These are phyloP conservation scores for Colius striatus DNA, from an alignment of 2,113 vertebrate genomes.

Conservation along the genomic window DNA sequence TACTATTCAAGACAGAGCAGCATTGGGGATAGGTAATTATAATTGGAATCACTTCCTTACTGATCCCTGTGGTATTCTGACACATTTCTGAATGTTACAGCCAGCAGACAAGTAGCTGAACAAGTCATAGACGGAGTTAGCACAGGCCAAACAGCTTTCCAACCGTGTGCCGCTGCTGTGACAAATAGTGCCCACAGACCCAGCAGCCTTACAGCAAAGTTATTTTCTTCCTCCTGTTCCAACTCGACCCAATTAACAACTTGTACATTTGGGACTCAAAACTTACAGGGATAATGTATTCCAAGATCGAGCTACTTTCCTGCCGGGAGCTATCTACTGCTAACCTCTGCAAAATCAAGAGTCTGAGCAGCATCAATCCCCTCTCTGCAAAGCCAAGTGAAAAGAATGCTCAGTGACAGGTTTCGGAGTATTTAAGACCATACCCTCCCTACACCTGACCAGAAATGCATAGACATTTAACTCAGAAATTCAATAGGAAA, in stretches of 20 bases:
- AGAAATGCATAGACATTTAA: neutral
- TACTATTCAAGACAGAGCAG: neutral
- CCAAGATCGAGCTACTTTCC: neutral
- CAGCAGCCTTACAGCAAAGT: neutral
- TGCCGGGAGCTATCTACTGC: neutral
- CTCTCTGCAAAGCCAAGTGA: neutral
- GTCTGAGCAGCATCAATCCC: neutral
- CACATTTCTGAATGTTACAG: neutral
- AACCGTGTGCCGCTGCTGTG: neutral
- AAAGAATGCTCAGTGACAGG: neutral
- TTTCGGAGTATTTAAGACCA: neutral
- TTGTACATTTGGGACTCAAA: neutral
- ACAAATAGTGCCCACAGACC: neutral
- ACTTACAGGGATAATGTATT: neutral
- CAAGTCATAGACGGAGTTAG: neutral
- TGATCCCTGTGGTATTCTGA: neutral
- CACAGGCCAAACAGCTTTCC: neutral
- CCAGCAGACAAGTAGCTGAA: neutral
- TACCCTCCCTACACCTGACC: neutral
- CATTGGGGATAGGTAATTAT: neutral
- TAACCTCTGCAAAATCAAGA: rapidly evolving
- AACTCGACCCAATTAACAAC: neutral
- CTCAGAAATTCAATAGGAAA: neutral
- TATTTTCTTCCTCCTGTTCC: neutral
- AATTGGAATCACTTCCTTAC: neutral